phyloP scores from a whole-genome alignment of 2,797 vertebrate species.

The Chaunax sp. region DNA sequence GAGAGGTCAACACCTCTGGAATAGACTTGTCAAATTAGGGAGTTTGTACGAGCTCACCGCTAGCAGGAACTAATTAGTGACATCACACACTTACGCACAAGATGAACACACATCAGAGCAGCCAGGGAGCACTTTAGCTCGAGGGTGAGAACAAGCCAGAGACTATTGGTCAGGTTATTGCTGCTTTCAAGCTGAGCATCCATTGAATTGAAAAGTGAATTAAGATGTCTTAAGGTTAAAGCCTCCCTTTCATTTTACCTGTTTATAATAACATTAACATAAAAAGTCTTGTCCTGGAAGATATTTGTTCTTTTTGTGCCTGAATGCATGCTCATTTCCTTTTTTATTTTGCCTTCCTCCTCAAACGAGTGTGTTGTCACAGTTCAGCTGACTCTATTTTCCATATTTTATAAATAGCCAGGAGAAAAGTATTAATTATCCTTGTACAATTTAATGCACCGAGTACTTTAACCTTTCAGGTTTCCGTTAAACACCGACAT shows the following conservation, averaged over 20 bases:
- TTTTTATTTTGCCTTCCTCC: constrained; percentile 78
- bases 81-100: constrained; percentile 35
- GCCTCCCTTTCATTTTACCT: constrained; percentile 41
- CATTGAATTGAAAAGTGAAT: too few species aligned
- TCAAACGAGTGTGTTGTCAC: constrained; percentile 92
- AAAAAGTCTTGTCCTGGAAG: background rate
- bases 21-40: constrained; percentile 81
- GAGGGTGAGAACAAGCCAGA: constrained; percentile 42
- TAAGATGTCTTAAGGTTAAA: constrained; percentile 14
- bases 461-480: constrained; percentile 99
- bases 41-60: constrained; percentile 72
- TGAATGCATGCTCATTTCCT: constrained; percentile 61
- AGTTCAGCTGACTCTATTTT: constrained; percentile 95
- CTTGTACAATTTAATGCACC: constrained; percentile 99
- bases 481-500: constrained; percentile 97
- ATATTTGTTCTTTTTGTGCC: constrained; percentile 32
- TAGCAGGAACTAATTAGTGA: constrained; percentile 83
- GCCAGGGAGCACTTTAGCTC: constrained; percentile 17
- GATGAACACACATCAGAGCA: constrained; percentile 21
- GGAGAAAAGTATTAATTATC: constrained; percentile 99
- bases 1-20: constrained; percentile 83
- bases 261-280: constrained; percentile 11
- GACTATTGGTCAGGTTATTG: constrained; percentile 45
- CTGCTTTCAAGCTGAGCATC: constrained; percentile 16
- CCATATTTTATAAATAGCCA: constrained; percentile 99